These are phyloP conservation scores for Chironomus tepperi DNA, from an alignment of 1,140 invertebrate genomes.

Conservation along the genomic window DNA sequence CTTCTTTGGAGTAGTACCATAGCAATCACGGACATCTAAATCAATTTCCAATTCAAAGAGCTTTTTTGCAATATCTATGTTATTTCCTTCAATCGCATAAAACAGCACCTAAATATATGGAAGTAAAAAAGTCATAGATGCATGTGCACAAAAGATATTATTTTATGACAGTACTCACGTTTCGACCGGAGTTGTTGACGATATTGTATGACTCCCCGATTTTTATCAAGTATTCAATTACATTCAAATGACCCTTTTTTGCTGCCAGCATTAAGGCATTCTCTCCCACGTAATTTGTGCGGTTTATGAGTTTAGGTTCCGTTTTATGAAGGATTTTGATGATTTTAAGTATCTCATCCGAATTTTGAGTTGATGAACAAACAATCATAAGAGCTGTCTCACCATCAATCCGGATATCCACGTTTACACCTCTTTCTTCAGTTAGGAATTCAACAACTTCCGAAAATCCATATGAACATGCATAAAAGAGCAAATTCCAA, in stretches of 20 bases:
- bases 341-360: constrained; percentile 26
- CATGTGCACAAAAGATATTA: background rate
- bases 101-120: constrained; percentile 38
- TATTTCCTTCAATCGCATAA: constrained; percentile 42
- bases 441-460: constrained; percentile 32
- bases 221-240: constrained; percentile 39
- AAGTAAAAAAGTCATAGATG: background rate
- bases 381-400: background rate
- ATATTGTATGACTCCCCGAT: constrained; percentile 37
- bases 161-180: constrained; percentile 30
- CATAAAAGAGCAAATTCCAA: background rate
- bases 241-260: constrained; percentile 36
- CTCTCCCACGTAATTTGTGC: constrained; percentile 38
- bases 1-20: constrained; percentile 40
- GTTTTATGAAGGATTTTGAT: constrained; percentile 31
- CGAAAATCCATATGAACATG: background rate
- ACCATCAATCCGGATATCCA: background rate
- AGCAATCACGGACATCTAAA: constrained; percentile 36
- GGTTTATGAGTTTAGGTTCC: constrained; percentile 35
- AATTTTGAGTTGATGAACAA: background rate
- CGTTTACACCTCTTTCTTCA: constrained; percentile 27
- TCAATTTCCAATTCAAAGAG: constrained; percentile 39
- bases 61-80: constrained; percentile 38
- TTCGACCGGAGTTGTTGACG: constrained; percentile 42
- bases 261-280: constrained; percentile 44